A percentile compares a stretch with the other conserved stretches of the same genome.
Evolutionary conservation across 2,888 invertebrate genomes (phyloP).

Genomic region (Ceramica pisi): DNA sequence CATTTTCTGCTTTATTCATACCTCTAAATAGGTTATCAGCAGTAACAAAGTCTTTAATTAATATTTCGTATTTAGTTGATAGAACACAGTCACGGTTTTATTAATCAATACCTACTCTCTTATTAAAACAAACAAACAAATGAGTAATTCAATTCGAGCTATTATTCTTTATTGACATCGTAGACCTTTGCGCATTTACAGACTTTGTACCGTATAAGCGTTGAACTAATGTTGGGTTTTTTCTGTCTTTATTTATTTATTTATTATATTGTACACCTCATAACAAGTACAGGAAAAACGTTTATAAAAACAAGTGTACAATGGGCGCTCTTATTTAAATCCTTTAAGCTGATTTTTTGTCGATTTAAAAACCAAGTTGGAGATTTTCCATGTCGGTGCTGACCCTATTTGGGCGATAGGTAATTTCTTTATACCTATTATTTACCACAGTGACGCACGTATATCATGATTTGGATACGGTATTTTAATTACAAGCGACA

Average conservation of each 20-base stretch:
- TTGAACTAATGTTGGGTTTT: not conserved
- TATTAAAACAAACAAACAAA: constrained; percentile 37
- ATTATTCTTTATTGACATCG: constrained; percentile 29
- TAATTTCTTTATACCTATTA: constrained; percentile 4
- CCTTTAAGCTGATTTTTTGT: constrained; percentile 3
- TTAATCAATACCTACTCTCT: constrained; percentile 8
- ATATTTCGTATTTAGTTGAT: not conserved
- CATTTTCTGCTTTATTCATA: not conserved
- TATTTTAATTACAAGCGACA: constrained; percentile 6
- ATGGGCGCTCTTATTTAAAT: too few relatives aligned
- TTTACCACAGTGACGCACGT: not conserved
- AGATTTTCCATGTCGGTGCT: not conserved
- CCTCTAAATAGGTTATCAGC: not conserved
- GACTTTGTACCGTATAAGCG: constrained; percentile 28
- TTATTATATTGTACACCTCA: too few relatives aligned
- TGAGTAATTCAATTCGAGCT: constrained; percentile 30
- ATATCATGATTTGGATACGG: not conserved
- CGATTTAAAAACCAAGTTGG: constrained; percentile 1
- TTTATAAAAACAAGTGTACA: too few relatives aligned
- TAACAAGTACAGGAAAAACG: too few relatives aligned
- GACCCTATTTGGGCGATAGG: constrained; percentile 5
- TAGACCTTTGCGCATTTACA: constrained; percentile 20
- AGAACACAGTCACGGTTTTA: not conserved
- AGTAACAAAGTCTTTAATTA: constrained; percentile 9
- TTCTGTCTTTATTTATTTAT: not conserved